Evolutionary conservation across 2,113 vertebrate species (phyloP).

Genomic region (Bubo bubo): DNA sequence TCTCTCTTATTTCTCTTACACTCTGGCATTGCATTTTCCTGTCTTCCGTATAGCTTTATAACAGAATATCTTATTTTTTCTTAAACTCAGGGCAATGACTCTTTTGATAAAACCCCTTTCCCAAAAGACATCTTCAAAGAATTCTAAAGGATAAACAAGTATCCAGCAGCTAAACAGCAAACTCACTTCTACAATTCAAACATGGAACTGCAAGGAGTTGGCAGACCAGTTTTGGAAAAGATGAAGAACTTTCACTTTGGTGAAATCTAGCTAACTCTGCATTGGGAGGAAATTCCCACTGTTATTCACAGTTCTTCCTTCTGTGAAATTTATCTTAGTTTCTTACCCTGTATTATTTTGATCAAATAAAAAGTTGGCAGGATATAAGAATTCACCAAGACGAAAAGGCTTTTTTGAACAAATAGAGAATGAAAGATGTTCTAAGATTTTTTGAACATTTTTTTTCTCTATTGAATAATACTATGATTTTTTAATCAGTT

Average conservation of each 20-base stretch:
- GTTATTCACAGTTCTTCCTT: background rate
- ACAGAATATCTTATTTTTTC: background rate
- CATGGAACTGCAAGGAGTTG: background rate
- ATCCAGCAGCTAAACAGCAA: background rate
- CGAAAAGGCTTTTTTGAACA: constrained; percentile 6
- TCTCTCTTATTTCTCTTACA: background rate
- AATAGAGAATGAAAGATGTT: constrained; percentile 18
- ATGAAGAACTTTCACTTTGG: background rate
- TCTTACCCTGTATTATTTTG: background rate
- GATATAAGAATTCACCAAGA: background rate
- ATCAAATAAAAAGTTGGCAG: constrained; percentile 35
- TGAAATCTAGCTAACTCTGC: background rate
- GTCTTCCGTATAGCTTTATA: background rate
- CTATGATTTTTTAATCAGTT: constrained; percentile 18
- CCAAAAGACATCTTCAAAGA: background rate
- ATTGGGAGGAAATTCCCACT: background rate
- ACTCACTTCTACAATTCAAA: background rate
- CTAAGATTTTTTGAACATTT: background rate
- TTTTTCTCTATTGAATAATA: background rate
- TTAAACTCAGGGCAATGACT: background rate
- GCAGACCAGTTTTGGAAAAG: background rate
- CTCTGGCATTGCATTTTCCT: background rate
- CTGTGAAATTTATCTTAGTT: constrained; percentile 21
- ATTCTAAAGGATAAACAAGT: background rate
- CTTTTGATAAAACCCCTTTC: background rate